Evolutionary conservation across 2,888 invertebrate genomes (phyloP).

Genomic region (Euplagia quadripunctaria): DNA sequence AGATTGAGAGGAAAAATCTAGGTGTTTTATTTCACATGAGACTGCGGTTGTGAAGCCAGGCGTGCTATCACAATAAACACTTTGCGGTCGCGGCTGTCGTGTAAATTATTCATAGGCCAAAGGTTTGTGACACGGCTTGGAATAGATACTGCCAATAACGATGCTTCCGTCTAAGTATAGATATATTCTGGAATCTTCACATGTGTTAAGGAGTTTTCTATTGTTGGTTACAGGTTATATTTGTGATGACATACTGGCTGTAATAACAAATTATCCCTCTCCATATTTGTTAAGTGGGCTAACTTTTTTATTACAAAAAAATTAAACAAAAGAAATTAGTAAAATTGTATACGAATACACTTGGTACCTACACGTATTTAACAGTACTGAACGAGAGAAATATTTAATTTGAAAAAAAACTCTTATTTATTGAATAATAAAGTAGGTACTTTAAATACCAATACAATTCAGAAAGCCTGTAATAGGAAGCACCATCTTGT

Average conservation of each 20-base stretch:
- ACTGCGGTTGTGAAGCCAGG: slow-evolving; percentile 75
- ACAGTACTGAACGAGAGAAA: too few relatives aligned
- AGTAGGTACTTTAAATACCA: too few relatives aligned
- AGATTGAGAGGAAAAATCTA: slow-evolving; percentile 84
- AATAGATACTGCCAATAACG: slow-evolving; percentile 67
- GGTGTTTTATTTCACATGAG: slow-evolving; percentile 84
- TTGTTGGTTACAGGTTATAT: slow-evolving; percentile 3
- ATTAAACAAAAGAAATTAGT: too few relatives aligned
- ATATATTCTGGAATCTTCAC: slow-evolving; percentile 10
- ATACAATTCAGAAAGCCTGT: too few relatives aligned
- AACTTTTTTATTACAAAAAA: too few relatives aligned
- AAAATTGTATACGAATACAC: too few relatives aligned
- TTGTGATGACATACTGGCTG: slow-evolving; percentile 17
- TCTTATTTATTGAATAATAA: too few relatives aligned
- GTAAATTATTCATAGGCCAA: slow-evolving; percentile 80
- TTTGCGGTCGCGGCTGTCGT: slow-evolving; percentile 71
- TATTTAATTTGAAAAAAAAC: too few relatives aligned
- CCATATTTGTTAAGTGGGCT: too few relatives aligned
- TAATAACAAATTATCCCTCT: background rate
- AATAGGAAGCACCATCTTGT: too few relatives aligned
- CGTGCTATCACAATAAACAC: slow-evolving; percentile 83
- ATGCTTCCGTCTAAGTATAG: slow-evolving; percentile 39
- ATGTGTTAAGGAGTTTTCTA: background rate
- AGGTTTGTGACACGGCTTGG: slow-evolving; percentile 71
- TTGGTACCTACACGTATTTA: too few relatives aligned